A percentile compares a stretch with the other conserved stretches of the same genome.
phyloP scores from a whole-genome alignment of 2,888 invertebrate genomes.

The Rotaria sp. region DNA sequence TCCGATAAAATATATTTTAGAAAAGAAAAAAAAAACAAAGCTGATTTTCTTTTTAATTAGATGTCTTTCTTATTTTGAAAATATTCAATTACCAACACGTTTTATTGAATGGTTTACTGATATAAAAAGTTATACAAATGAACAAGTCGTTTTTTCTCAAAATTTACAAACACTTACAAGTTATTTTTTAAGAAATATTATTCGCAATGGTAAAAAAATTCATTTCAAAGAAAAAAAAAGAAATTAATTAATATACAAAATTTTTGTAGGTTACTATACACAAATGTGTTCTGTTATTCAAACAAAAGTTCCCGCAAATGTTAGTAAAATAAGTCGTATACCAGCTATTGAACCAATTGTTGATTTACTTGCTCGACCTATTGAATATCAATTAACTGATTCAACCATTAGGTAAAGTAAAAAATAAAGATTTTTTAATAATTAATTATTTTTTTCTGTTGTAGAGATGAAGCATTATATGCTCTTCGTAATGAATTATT shows the following conservation, averaged over 20 bases:
- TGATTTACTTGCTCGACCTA: slow-evolving; percentile 8
- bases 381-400: not conserved
- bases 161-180: not conserved
- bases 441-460: not conserved
- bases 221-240: not conserved
- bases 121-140: not conserved
- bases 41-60: not conserved
- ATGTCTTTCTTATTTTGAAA: slow-evolving; percentile 16
- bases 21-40: no score
- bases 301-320: not conserved
- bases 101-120: slow-evolving; percentile 27
- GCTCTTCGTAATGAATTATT: slow-evolving; percentile 15
- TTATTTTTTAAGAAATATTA: slow-evolving; percentile 17
- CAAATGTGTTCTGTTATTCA: slow-evolving; percentile 26
- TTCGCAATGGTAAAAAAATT: not conserved
- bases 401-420: not conserved
- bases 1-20: no score
- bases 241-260: not conserved
- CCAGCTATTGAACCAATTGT: slow-evolving; percentile 21
- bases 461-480: slow-evolving; percentile 6
- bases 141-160: not conserved
- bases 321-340: not conserved
- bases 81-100: not conserved
- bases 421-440: not conserved
- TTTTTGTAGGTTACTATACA: slow-evolving; percentile 10